Percentiles rank a stretch among this genome's conserved stretches.
phyloP scores from a whole-genome alignment of 2,113 vertebrate species.

The Bolborhynchus lineola region DNA sequence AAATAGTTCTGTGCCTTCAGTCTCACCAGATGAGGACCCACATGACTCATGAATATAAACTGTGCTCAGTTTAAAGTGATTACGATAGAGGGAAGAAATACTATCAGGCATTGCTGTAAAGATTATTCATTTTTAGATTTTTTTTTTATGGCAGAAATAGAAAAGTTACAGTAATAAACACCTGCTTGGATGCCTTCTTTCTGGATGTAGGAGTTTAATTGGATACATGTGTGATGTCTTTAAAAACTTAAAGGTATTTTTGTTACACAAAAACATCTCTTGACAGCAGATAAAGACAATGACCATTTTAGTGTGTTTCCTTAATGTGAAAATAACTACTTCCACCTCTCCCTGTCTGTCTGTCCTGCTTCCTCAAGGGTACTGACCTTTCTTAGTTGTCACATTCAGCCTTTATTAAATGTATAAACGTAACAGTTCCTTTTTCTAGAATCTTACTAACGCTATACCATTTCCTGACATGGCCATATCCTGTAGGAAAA shows the following conservation, averaged over 20 bases:
- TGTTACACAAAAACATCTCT: background rate
- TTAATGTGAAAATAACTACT: constrained; percentile 31
- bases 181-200: background rate
- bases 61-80: background rate
- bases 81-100: background rate
- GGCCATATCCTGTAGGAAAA: constrained; percentile 36
- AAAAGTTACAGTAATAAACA: background rate
- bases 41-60: background rate
- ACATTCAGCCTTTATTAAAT: constrained; percentile 51
- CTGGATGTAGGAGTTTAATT: background rate
- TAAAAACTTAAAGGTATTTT: constrained; percentile 9
- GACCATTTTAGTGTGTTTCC: background rate
- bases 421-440: constrained; percentile 1
- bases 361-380: constrained; percentile 52
- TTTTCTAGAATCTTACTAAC: constrained; percentile 3
- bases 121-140: background rate
- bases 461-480: background rate
- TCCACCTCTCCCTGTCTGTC: constrained; percentile 38
- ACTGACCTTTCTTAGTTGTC: constrained; percentile 49
- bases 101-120: background rate
- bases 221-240: background rate
- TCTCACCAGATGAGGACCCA: background rate
- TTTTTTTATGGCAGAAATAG: background rate
- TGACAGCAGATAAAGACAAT: constrained; percentile 19
- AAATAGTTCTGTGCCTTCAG: background rate